These are phyloP conservation scores for Pseudochirops corinnae DNA, from an alignment of 2,797 vertebrate genomes.

Conservation along the genomic window DNA sequence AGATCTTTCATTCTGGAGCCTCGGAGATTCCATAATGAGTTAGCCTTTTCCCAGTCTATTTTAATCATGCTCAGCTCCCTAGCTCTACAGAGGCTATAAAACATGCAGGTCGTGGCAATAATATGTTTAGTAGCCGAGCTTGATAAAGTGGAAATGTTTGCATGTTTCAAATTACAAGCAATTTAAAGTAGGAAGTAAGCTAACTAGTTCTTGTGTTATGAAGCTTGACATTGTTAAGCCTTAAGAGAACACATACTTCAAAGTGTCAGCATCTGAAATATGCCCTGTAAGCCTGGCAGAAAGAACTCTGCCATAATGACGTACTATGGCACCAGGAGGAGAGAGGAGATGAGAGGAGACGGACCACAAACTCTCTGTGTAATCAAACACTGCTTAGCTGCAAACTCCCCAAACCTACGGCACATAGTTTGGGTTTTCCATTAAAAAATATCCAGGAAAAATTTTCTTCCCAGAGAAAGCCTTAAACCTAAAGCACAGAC, in stretches of 20 bases:
- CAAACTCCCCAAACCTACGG: not conserved
- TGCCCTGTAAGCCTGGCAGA: slow-evolving; percentile 72
- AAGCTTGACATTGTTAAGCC: slow-evolving; percentile 88
- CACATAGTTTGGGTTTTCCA: not conserved
- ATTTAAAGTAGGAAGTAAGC: slow-evolving; percentile 88
- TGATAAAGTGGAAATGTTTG: slow-evolving; percentile 90
- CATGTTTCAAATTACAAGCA: slow-evolving; percentile 89
- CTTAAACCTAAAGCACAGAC: not conserved
- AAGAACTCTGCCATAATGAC: slow-evolving; percentile 67
- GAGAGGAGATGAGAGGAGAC: not conserved
- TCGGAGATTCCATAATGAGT: slow-evolving; percentile 85
- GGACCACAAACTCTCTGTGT: not conserved
- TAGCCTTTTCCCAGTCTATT: slow-evolving; percentile 88
- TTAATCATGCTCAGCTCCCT: slow-evolving; percentile 88
- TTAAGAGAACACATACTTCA: slow-evolving; percentile 85
- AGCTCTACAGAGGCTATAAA: slow-evolving; percentile 87
- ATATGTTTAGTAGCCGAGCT: slow-evolving; percentile 87
- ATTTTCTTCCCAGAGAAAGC: not conserved
- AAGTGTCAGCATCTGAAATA: slow-evolving; percentile 84
- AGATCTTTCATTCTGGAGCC: slow-evolving; percentile 85
- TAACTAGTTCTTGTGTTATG: slow-evolving; percentile 87
- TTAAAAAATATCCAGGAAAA: not conserved
- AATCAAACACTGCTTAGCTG: not conserved
- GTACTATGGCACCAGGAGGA: slow-evolving; percentile 53
- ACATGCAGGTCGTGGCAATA: slow-evolving; percentile 87